Conservation (phyloP, 2,113 vertebrate species). For the Cheilinus undulatus region DNA sequence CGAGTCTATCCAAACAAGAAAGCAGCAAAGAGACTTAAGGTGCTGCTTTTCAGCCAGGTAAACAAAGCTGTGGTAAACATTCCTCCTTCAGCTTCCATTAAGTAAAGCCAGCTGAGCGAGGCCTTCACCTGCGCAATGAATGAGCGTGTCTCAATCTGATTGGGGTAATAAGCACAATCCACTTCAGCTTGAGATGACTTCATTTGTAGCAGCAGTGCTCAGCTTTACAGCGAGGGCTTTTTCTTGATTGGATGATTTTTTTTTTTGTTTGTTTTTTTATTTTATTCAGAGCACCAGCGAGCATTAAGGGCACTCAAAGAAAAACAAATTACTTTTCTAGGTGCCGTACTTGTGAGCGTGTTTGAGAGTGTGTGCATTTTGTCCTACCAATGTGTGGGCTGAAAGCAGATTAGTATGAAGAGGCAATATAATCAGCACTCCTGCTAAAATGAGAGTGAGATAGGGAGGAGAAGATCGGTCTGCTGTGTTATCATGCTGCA, state of each 20-base stretch:
- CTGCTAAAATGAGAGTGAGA: slow-evolving; percentile 7
- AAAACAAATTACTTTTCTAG: slow-evolving; percentile 45
- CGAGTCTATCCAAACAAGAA: not conserved
- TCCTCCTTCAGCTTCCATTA: not conserved
- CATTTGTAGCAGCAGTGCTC: slow-evolving; percentile 13
- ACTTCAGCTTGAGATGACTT: slow-evolving; percentile 27
- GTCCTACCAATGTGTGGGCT: slow-evolving; percentile 39
- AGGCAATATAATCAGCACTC: slow-evolving; percentile 28
- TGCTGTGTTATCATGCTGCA: not conserved
- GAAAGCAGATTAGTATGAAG: slow-evolving; percentile 45
- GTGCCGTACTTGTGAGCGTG: not conserved
- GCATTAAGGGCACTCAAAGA: slow-evolving; percentile 41
- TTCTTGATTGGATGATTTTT: slow-evolving; percentile 34
- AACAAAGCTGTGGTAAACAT: not conserved
- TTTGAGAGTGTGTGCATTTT: slow-evolving; percentile 7
- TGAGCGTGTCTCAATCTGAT: slow-evolving; percentile 23
- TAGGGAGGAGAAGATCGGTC: slow-evolving; percentile 12
- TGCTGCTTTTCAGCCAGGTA: accelerated
- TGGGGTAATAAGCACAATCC: slow-evolving; percentile 26
- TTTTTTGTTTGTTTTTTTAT: not conserved
- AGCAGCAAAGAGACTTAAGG: not conserved
- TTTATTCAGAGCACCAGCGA: slow-evolving; percentile 11
- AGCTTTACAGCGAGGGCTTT: not conserved
- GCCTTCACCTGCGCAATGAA: slow-evolving; percentile 21
- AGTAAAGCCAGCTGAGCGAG: not conserved